These are phyloP conservation scores for Andrena haemorrhoa DNA, from an alignment of 2,888 invertebrate species.

Conservation along the genomic window DNA sequence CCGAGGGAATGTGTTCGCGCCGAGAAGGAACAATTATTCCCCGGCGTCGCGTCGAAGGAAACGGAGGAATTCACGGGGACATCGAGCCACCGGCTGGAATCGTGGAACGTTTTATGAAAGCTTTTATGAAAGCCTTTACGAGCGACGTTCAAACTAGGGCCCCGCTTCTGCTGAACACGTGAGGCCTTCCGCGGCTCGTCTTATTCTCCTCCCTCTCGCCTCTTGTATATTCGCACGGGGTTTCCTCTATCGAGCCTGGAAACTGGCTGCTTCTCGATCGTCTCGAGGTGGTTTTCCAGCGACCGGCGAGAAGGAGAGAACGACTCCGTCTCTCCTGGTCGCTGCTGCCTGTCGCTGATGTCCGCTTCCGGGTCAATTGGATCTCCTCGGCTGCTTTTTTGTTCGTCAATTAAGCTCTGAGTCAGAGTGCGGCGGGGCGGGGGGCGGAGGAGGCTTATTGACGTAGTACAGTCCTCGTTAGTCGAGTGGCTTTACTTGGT, in stretches of 20 bases:
- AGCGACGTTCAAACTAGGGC: constrained; percentile 75
- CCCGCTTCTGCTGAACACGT: constrained; percentile 81
- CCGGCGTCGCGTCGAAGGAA: constrained; percentile 17
- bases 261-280: background rate
- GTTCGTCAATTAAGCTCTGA: constrained; percentile 78
- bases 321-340: background rate
- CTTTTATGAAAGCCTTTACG: constrained; percentile 82
- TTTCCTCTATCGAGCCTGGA: constrained; percentile 18
- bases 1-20: constrained; percentile 26
- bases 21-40: constrained; percentile 32
- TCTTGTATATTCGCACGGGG: constrained; percentile 41
- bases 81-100: constrained; percentile 61
- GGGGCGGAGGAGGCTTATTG: constrained; percentile 52
- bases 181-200: constrained; percentile 30
- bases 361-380: constrained; percentile 79
- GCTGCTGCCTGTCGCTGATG: constrained; percentile 51
- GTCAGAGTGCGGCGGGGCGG: constrained; percentile 62
- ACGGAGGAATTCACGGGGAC: constrained; percentile 48
- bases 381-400: constrained; percentile 67
- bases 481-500: constrained; percentile 15
- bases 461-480: constrained; percentile 53
- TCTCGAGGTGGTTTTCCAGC: background rate
- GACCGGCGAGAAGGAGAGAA: background rate
- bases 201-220: constrained; percentile 14
- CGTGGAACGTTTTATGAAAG: constrained; percentile 83